Percentiles rank a stretch among this genome's conserved stretches.
Evolutionary conservation across 2,113 vertebrate species (phyloP).

Genomic region (Chauna torquata): DNA sequence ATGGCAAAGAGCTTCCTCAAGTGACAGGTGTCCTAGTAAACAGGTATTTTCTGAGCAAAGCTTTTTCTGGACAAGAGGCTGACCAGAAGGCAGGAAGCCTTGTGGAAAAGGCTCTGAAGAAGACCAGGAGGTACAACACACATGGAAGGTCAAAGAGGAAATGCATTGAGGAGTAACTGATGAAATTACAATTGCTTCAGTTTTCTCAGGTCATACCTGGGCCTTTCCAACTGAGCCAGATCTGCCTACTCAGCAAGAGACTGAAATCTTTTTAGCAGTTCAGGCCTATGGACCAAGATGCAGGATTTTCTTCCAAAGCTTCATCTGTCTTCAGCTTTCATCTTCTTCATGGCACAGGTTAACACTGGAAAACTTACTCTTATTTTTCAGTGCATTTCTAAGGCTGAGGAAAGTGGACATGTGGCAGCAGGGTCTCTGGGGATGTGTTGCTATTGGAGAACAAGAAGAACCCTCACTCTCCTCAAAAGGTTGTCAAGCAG

Average conservation of each 20-base stretch:
- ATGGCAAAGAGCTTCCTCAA: background rate
- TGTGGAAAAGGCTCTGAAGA: background rate
- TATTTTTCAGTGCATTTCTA: background rate
- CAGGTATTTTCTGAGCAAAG: background rate
- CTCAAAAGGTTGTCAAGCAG: conserved; percentile 12
- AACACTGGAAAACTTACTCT: background rate
- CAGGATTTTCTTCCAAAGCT: background rate
- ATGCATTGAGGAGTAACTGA: background rate
- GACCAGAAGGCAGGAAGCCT: background rate
- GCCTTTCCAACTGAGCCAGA: background rate
- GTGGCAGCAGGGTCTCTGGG: background rate
- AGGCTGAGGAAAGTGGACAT: background rate
- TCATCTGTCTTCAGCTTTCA: background rate
- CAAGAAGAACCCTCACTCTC: background rate
- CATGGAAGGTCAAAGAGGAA: background rate
- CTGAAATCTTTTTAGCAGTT: background rate
- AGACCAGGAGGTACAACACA: background rate
- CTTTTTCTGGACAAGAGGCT: background rate
- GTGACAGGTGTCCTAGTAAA: background rate
- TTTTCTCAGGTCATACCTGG: background rate
- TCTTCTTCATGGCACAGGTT: background rate
- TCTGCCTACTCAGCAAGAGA: background rate
- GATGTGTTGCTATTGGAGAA: background rate
- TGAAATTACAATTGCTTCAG: background rate
- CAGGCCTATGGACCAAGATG: background rate